Conservation (phyloP, 2,888 invertebrate species). For the Onchidella celtica region DNA sequence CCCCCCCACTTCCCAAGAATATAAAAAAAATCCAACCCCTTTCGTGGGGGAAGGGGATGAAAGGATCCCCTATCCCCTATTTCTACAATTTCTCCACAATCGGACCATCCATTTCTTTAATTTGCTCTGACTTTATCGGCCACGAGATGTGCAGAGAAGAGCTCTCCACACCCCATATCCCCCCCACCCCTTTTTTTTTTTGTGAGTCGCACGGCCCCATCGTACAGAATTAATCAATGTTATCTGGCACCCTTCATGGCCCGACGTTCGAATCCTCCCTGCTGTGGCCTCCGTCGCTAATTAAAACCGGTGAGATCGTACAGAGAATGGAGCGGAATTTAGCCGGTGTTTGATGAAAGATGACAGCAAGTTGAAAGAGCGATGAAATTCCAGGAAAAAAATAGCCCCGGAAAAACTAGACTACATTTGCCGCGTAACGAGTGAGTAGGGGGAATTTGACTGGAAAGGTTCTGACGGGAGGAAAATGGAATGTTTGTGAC, state of each 20-base stretch:
- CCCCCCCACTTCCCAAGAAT: no score
- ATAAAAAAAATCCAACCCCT: no score
- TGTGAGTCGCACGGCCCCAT: background rate
- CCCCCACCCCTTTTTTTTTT: no score
- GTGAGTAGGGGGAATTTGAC: background rate
- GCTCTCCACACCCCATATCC: constrained; percentile 2
- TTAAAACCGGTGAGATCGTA: constrained; percentile 21
- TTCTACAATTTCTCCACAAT: no score
- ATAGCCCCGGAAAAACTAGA: background rate
- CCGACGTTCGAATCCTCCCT: background rate
- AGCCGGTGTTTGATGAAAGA: background rate
- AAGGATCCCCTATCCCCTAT: no score
- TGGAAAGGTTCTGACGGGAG: background rate
- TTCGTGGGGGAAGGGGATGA: no score
- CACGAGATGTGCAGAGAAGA: constrained; percentile 7
- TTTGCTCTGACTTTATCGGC: constrained; percentile 25
- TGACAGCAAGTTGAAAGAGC: background rate
- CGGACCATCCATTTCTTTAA: background rate
- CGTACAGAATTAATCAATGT: constrained; percentile 27
- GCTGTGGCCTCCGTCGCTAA: background rate
- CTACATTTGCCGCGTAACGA: background rate
- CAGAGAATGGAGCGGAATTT: no score
- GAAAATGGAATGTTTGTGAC: no score
- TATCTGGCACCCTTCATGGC: background rate
- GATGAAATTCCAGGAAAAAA: background rate